These are phyloP conservation scores for Potorous gilbertii DNA, from an alignment of 2,797 vertebrate genomes.

Conservation along the genomic window DNA sequence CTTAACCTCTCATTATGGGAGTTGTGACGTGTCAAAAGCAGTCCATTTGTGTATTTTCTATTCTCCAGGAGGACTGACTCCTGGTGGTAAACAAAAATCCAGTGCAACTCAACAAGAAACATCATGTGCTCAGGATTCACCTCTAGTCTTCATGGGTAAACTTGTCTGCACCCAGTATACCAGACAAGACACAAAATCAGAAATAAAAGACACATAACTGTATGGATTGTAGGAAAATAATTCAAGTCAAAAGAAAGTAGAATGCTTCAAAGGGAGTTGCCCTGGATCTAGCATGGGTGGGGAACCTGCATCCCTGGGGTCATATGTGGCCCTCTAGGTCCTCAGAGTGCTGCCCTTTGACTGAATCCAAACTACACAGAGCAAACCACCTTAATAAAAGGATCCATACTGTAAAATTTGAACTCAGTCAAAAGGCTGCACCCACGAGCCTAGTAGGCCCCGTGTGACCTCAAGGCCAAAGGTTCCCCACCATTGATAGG, in stretches of 20 bases:
- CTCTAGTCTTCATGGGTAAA: not conserved
- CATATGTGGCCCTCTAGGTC: no score
- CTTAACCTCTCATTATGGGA: not conserved
- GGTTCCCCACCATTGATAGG: no score
- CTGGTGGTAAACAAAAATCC: not conserved
- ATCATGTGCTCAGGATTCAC: not conserved
- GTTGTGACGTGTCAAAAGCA: not conserved
- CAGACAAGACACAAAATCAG: not conserved
- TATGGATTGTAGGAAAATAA: not conserved
- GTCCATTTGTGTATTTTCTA: not conserved
- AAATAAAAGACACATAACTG: not conserved
- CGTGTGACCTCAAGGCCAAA: no score
- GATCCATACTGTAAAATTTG: no score
- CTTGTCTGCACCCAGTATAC: not conserved
- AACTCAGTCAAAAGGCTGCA: no score
- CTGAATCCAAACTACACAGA: no score
- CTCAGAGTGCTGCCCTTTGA: no score
- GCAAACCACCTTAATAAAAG: no score
- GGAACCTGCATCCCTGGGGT: no score
- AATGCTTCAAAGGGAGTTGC: not conserved
- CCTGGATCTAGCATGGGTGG: not conserved
- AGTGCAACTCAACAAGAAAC: not conserved
- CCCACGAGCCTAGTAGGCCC: no score
- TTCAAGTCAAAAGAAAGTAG: not conserved
- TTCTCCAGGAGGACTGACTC: not conserved